Evolutionary conservation across 2,888 invertebrate species (phyloP).

Genomic region (Thalpophila matura): DNA sequence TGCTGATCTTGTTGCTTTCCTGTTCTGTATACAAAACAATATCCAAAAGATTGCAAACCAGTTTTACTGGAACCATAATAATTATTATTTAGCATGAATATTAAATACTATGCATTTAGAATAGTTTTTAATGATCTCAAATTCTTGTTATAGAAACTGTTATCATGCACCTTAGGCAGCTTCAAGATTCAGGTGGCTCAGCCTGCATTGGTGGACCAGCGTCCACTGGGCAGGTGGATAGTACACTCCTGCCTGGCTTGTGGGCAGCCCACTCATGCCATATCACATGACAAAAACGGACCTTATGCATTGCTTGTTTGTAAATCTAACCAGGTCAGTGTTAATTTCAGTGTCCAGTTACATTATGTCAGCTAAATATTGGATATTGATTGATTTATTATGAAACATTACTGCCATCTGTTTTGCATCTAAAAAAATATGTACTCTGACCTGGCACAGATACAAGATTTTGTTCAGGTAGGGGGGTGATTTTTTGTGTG

Average conservation of each 20-base stretch:
- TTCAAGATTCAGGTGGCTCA: slow-evolving; percentile 90
- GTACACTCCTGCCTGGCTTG: slow-evolving; percentile 92
- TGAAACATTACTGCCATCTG: slow-evolving; percentile 30
- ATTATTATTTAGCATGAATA: slow-evolving; percentile 43
- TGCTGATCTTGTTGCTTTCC: slow-evolving; percentile 30
- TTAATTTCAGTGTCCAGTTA: slow-evolving; percentile 28
- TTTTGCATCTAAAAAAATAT: slow-evolving; percentile 20
- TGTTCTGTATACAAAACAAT: slow-evolving; percentile 40
- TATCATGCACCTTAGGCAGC: slow-evolving; percentile 86
- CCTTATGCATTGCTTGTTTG: slow-evolving; percentile 88
- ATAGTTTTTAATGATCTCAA: slow-evolving; percentile 10
- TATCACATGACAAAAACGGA: slow-evolving; percentile 87
- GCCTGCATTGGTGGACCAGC: slow-evolving; percentile 89
- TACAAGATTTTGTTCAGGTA: too few relatives aligned
- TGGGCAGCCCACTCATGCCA: slow-evolving; percentile 91
- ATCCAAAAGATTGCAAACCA: slow-evolving; percentile 43
- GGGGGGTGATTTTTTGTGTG: too few relatives aligned
- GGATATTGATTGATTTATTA: slow-evolving; percentile 19
- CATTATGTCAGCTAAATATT: slow-evolving; percentile 32
- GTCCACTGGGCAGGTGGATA: slow-evolving; percentile 91
- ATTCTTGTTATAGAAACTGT: slow-evolving; percentile 84
- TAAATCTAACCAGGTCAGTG: slow-evolving; percentile 91
- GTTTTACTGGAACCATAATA: slow-evolving; percentile 34
- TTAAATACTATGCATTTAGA: slow-evolving; percentile 14
- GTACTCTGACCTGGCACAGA: too few relatives aligned